Evolutionary conservation across 2,113 vertebrate species (phyloP).

Genomic region (Clarias macrocephalus): DNA sequence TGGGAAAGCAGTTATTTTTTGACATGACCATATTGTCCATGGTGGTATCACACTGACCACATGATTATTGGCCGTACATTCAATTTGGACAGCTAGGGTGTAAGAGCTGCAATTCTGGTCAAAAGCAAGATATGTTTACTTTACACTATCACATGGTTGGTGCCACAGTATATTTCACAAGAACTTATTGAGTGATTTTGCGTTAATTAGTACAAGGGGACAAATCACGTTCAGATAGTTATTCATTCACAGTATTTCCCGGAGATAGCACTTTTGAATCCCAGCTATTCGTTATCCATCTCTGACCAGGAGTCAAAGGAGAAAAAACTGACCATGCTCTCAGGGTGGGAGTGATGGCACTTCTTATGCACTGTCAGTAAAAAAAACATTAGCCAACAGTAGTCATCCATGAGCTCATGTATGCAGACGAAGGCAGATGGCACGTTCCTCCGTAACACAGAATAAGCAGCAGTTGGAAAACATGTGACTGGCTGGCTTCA

Average conservation of each 20-base stretch:
- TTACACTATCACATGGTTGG: not conserved
- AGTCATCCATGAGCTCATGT: not conserved
- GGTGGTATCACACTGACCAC: conserved; percentile 40
- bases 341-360: not conserved
- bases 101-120: conserved; percentile 16
- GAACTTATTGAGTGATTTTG: not conserved
- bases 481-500: not conserved
- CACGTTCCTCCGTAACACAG: not conserved
- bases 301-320: not conserved
- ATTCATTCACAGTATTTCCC: not conserved
- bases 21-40: conserved; percentile 42
- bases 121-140: conserved; percentile 19
- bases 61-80: conserved; percentile 40
- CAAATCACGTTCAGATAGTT: not conserved
- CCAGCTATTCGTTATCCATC: not conserved
- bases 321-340: not conserved
- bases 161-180: not conserved
- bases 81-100: conserved; percentile 4
- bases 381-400: not conserved
- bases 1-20: conserved; percentile 5
- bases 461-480: not conserved
- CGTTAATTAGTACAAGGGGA: not conserved
- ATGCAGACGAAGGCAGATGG: not conserved
- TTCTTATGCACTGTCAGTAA: not conserved
- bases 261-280: not conserved